Conservation (phyloP, 2,113 vertebrate genomes). For the Python bivittatus region DNA sequence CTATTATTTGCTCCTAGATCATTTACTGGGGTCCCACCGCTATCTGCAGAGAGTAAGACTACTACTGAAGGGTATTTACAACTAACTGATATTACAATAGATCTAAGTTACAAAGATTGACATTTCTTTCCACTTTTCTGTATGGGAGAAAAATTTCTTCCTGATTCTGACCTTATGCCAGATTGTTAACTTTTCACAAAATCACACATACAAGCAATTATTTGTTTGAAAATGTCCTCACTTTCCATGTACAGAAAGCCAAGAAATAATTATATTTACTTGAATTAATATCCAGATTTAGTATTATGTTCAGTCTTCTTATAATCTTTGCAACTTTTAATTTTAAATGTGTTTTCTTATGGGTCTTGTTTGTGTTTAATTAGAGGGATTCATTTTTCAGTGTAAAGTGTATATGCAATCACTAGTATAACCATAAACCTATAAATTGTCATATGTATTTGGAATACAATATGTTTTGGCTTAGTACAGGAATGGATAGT, state of each 20-base stretch:
- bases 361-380: background rate
- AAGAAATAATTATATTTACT: no score
- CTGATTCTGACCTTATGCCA: background rate
- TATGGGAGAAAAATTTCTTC: background rate
- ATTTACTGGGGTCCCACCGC: background rate
- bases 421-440: background rate
- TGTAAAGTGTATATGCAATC: background rate
- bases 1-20: background rate
- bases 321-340: background rate
- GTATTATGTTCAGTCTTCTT: background rate
- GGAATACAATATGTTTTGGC: background rate
- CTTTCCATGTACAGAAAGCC: background rate
- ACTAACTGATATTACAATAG: background rate
- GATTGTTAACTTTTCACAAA: background rate
- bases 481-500: background rate
- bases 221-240: background rate
- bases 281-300: background rate
- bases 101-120: background rate
- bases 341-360: background rate
- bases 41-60: background rate
- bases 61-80: background rate
- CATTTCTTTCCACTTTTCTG: background rate
- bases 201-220: no score
- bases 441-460: background rate
- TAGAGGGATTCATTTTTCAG: background rate